A percentile compares a stretch with the other conserved stretches of the same genome.
These are phyloP conservation scores for Chironex yamaguchii DNA, from an alignment of 30 jellyfish, hydroid and myxozoan species.

Conservation along the genomic window DNA sequence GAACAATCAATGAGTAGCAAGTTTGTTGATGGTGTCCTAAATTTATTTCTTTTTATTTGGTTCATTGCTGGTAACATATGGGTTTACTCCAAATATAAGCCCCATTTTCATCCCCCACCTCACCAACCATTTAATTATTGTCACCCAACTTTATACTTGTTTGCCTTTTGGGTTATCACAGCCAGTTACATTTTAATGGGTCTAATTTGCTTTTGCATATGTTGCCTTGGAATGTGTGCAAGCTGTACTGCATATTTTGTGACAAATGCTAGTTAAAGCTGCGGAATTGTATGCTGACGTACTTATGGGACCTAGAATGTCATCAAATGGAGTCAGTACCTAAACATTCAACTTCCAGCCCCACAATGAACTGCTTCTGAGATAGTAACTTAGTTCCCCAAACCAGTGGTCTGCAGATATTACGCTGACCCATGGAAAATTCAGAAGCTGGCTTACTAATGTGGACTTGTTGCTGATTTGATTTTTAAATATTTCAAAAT, in stretches of 20 bases:
- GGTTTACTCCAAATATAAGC: constrained; percentile 95
- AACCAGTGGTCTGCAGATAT: no score
- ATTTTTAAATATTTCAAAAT: no score
- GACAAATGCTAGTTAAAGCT: constrained; percentile 59
- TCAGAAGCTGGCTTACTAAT: no score
- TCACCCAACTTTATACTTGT: constrained; percentile 82
- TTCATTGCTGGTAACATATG: constrained; percentile 97
- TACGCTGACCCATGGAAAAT: no score
- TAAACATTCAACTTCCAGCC: no score
- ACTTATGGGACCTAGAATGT: no score
- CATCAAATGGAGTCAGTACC: no score
- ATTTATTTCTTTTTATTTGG: constrained; percentile 94
- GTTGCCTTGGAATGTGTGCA: constrained; percentile 97
- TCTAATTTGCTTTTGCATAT: constrained; percentile 87
- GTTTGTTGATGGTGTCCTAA: constrained; percentile 86
- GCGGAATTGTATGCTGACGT: not conserved
- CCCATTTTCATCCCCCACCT: constrained; percentile 89
- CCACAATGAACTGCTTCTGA: no score
- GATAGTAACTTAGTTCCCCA: no score
- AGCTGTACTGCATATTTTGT: constrained; percentile 97
- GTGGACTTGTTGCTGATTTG: no score
- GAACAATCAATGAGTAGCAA: constrained; percentile 78
- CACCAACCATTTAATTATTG: constrained; percentile 95
- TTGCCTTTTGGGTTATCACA: constrained; percentile 97
- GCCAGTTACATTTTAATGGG: constrained; percentile 85